These are phyloP conservation scores for Muntiacus reevesi DNA, from an alignment of 2,113 vertebrate genomes.

Conservation along the genomic window DNA sequence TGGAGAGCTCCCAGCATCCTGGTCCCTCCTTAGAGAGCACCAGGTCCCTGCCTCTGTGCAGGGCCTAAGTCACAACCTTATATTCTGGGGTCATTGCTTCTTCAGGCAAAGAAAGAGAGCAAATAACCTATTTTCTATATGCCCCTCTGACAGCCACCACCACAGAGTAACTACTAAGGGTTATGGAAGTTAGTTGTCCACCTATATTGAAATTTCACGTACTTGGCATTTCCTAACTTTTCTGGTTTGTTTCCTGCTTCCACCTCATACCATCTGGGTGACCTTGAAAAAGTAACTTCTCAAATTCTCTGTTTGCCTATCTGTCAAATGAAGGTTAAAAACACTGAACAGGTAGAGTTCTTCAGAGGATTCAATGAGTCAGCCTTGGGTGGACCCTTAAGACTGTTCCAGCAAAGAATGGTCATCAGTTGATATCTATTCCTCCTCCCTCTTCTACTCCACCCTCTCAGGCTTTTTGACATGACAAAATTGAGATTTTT, in stretches of 20 bases:
- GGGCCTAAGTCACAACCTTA: neutral
- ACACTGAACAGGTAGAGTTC: neutral
- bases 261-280: neutral
- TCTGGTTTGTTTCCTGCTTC: neutral
- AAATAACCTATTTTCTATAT: neutral
- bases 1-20: neutral
- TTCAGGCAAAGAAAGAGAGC: neutral
- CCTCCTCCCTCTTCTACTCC: neutral
- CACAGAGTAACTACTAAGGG: neutral
- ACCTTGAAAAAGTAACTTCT: neutral
- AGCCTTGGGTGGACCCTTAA: accelerated
- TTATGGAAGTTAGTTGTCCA: neutral
- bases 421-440: accelerated
- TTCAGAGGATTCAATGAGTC: neutral
- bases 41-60: neutral
- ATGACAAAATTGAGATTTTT: neutral
- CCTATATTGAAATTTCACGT: constrained; percentile 14
- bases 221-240: constrained; percentile 19
- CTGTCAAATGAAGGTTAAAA: neutral
- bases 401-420: accelerated
- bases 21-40: neutral
- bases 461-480: neutral
- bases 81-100: neutral
- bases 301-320: neutral
- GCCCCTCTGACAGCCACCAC: neutral